Evolutionary conservation across 1,140 invertebrate species (phyloP).

Genomic region (Drosophila ironensis): DNA sequence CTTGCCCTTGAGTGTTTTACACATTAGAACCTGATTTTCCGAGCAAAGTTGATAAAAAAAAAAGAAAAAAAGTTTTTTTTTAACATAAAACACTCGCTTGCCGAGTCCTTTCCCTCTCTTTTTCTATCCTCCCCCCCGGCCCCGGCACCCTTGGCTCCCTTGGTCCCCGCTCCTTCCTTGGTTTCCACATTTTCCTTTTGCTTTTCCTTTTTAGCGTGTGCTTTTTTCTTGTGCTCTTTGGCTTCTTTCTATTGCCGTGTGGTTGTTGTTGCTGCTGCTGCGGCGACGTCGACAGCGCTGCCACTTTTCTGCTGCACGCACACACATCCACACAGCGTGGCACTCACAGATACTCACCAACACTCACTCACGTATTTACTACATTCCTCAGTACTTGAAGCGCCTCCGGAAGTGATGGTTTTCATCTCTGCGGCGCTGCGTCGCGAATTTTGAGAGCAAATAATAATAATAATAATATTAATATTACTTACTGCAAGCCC

Average conservation of each 20-base stretch:
- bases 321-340: conserved; percentile 15
- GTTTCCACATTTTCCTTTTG: conserved; percentile 1
- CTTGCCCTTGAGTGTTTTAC: background rate
- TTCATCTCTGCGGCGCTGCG: conserved; percentile 64
- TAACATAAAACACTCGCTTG: conserved; percentile 7
- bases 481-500: too few relatives aligned
- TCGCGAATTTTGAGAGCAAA: conserved; percentile 54
- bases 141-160: background rate
- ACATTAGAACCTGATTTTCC: conserved; percentile 25
- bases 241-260: conserved; percentile 56
- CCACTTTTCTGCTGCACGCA: conserved; percentile 31
- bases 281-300: conserved; percentile 30
- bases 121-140: background rate
- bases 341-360: conserved; percentile 45
- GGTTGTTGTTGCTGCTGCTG: too few relatives aligned
- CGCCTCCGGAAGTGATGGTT: conserved; percentile 81
- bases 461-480: too few relatives aligned
- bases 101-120: conserved; percentile 20
- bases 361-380: conserved; percentile 62
- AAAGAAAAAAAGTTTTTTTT: too few relatives aligned
- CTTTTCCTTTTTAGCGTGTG: conserved; percentile 37
- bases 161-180: conserved; percentile 1
- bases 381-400: conserved; percentile 81
- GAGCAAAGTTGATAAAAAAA: conserved; percentile 9
- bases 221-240: conserved; percentile 45